phyloP scores from a whole-genome alignment of 2,888 invertebrate species.

The Heteromyza rotundicornis region DNA sequence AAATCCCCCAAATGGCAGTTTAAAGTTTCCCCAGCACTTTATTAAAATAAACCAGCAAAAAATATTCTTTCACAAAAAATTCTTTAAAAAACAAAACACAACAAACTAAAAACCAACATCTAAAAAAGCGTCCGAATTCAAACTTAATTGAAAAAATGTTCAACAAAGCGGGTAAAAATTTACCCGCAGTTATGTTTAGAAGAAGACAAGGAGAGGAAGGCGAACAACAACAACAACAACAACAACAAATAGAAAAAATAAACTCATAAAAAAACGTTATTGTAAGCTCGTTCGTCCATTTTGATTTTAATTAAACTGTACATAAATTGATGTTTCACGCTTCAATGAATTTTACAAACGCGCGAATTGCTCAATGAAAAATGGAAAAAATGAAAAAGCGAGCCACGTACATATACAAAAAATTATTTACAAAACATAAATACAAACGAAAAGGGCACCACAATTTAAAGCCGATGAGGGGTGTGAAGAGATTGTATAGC shows the following conservation, averaged over 20 bases:
- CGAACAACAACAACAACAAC: not conserved
- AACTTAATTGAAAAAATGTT: conserved; percentile 1
- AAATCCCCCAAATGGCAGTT: not conserved
- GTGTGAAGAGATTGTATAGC: too few species aligned
- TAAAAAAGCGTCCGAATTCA: not conserved
- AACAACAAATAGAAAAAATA: too few species aligned
- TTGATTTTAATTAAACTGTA: conserved; percentile 1
- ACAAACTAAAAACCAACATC: not conserved
- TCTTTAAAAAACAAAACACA: not conserved
- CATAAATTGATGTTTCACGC: conserved; percentile 6
- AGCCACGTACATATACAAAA: too few species aligned
- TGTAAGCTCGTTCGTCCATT: conserved; percentile 4
- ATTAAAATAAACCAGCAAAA: too few species aligned
- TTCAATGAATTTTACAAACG: not conserved
- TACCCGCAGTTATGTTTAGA: too few species aligned
- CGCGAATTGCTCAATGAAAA: not conserved
- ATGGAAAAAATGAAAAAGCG: too few species aligned
- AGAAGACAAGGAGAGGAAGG: not conserved
- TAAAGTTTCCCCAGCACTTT: not conserved
- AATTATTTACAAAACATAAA: too few species aligned
- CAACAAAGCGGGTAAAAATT: not conserved
- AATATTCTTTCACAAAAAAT: too few species aligned
- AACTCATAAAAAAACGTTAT: not conserved
- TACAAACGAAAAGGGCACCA: too few species aligned
- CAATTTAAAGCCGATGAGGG: too few species aligned